Percentiles rank a stretch among this genome's conserved stretches.
phyloP scores from a whole-genome alignment of 2,888 invertebrate species.

The Andrena praecox region DNA sequence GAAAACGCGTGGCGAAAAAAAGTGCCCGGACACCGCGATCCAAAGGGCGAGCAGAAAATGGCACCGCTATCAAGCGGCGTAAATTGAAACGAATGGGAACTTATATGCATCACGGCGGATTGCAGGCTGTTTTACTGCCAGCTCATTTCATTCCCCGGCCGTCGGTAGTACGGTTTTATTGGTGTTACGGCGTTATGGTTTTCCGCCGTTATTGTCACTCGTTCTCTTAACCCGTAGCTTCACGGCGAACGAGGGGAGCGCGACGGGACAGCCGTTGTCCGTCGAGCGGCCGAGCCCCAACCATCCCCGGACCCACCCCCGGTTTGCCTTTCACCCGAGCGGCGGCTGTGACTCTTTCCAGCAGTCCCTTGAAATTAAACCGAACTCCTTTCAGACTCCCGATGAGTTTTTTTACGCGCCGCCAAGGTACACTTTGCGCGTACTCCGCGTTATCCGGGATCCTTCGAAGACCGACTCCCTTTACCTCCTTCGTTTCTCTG shows the following conservation, averaged over 20 bases:
- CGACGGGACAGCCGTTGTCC: background rate
- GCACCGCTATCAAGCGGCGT: slow-evolving; percentile 19
- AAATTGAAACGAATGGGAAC: slow-evolving; percentile 83
- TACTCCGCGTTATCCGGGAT: slow-evolving; percentile 7
- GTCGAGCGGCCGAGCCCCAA: too few relatives aligned
- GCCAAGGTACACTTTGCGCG: background rate
- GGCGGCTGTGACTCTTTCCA: background rate
- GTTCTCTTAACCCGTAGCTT: slow-evolving; percentile 26
- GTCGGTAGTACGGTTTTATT: slow-evolving; percentile 74
- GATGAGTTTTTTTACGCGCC: slow-evolving; percentile 37
- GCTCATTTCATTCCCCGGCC: slow-evolving; percentile 80
- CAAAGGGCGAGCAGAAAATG: background rate
- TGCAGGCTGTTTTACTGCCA: slow-evolving; percentile 79
- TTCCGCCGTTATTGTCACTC: slow-evolving; percentile 77
- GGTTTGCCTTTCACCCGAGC: background rate
- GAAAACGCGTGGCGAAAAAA: too few relatives aligned
- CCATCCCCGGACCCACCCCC: background rate
- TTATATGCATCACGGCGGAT: slow-evolving; percentile 79
- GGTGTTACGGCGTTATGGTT: slow-evolving; percentile 76
- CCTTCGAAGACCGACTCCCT: background rate
- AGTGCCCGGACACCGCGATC: too few relatives aligned
- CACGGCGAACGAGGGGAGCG: slow-evolving; percentile 18
- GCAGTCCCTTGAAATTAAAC: slow-evolving; percentile 35
- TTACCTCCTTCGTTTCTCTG: background rate
- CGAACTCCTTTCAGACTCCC: background rate